A percentile compares a stretch with the other conserved stretches of the same genome.
phyloP scores from a whole-genome alignment of 2,797 vertebrate genomes.

The Heliangelus exortis region DNA sequence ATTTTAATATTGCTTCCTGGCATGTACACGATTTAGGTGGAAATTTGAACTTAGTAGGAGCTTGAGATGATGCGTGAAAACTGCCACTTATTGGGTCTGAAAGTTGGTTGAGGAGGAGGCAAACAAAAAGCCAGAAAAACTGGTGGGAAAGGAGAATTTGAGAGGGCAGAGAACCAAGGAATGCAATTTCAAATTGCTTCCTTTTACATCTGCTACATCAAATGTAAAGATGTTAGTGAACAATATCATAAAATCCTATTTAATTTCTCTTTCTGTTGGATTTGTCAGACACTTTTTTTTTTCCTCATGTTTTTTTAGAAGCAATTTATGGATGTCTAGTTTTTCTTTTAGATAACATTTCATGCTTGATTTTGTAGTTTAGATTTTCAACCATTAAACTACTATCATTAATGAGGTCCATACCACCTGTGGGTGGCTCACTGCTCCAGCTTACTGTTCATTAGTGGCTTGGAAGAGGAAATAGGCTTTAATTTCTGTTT shows the following conservation, averaged over 20 bases:
- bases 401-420: no score
- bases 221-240: not conserved
- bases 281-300: not conserved
- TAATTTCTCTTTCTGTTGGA: not conserved
- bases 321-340: not conserved
- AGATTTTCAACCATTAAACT: not conserved
- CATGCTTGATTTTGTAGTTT: not conserved
- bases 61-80: no score
- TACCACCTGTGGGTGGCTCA: not conserved
- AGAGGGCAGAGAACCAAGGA: no score
- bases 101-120: no score
- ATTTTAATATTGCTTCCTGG: no score
- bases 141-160: no score
- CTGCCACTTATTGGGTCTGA: no score
- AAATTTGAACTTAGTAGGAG: no score
- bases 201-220: not conserved
- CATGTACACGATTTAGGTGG: no score
- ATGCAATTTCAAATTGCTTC: not conserved
- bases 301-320: not conserved
- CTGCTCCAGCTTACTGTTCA: not conserved
- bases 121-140: no score
- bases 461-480: not conserved
- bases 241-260: not conserved
- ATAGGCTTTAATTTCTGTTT: not conserved
- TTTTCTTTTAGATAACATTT: not conserved